Evolutionary conservation across 2,797 vertebrate genomes (phyloP).

Genomic region (Danionella dracula): DNA sequence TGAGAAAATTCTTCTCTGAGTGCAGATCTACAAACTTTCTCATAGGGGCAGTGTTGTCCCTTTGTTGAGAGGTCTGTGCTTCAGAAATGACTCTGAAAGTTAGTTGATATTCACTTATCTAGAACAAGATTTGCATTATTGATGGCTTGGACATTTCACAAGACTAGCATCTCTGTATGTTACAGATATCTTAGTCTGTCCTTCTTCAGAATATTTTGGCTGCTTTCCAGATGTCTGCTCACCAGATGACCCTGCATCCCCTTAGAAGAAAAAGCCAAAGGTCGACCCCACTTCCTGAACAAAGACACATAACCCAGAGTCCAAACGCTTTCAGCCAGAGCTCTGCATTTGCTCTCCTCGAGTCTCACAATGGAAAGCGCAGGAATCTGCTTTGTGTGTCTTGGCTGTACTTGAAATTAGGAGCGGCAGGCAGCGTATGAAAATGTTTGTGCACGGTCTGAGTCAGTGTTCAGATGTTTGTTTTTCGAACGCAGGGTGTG

Average conservation of each 20-base stretch:
- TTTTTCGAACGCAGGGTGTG: background rate
- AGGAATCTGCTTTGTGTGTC: constrained; percentile 6
- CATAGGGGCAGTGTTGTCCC: constrained; percentile 32
- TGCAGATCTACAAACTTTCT: constrained; percentile 13
- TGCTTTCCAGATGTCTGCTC: constrained; percentile 55
- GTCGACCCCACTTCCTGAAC: constrained; percentile 56
- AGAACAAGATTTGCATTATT: too few species aligned
- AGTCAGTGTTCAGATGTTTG: constrained; percentile 13
- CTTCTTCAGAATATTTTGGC: constrained; percentile 53
- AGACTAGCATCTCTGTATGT: background rate
- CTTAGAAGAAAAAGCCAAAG: constrained; percentile 48
- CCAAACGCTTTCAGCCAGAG: constrained; percentile 28
- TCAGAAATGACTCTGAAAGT: background rate
- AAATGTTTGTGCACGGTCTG: constrained; percentile 11
- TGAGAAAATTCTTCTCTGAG: constrained; percentile 12
- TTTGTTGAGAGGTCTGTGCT: constrained; percentile 2
- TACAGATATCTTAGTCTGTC: constrained; percentile 18
- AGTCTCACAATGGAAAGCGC: background rate
- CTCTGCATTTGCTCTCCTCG: constrained; percentile 14
- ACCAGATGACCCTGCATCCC: constrained; percentile 55
- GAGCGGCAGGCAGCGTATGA: constrained; percentile 1
- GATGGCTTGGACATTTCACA: background rate
- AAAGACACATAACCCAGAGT: constrained; percentile 22
- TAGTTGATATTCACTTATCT: too few species aligned
- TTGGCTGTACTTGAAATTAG: background rate